Base-by-base conservation (phyloP, 2,113 vertebrate species). In the Tringa solitaria region DNA sequence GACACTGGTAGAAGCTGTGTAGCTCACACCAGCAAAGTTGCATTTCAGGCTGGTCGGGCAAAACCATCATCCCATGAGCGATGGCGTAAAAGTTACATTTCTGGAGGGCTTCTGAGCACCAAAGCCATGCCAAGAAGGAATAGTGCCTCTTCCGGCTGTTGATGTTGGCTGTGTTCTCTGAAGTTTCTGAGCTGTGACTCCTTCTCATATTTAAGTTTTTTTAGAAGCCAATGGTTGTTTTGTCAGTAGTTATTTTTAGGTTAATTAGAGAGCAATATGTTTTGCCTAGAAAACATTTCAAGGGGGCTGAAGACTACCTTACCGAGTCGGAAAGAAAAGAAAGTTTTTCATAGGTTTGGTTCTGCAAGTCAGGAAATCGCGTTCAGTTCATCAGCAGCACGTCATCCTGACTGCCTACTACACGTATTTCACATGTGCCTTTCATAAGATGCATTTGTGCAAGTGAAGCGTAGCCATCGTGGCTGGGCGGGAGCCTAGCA, bases 101-200 rank as follows among this genome's bases (percentile, higher is more conserved):
- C 83, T 74, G 54, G 46, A 93, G 51, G 51, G 17, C 37, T 82
- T 63, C 46, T 14, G 32, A 51, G 30, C 0, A 0, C 80, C 73
- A 32, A 33, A 59, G 35, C n/a, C 27, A 7, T 69, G 85, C 75
- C 63, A 77, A 53, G 57, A 17, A 82, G 87, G 41, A 92, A 4
- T 1, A 8, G 69, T 73, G 53, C 46, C 53, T 84, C 87, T 79
- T 45, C 63, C 12, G 9, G 33, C 89, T 94, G 24, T 82, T 89
- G 89, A 60, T 1, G 4, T 65, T 93, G 89, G 81, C 84, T 78
- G 12, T 0, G 0, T 69, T 92, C 73, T 93, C 57, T 9, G 1
- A 82, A 84, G 78, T 82, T 91, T 82, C 80, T 92, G 81, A 87
- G 69, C 65, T 75, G 35, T 82, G 87, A 91, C 56, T 89, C 39